phyloP scores from a whole-genome alignment of 2,797 vertebrate genomes.

The Tachyglossus aculeatus region DNA sequence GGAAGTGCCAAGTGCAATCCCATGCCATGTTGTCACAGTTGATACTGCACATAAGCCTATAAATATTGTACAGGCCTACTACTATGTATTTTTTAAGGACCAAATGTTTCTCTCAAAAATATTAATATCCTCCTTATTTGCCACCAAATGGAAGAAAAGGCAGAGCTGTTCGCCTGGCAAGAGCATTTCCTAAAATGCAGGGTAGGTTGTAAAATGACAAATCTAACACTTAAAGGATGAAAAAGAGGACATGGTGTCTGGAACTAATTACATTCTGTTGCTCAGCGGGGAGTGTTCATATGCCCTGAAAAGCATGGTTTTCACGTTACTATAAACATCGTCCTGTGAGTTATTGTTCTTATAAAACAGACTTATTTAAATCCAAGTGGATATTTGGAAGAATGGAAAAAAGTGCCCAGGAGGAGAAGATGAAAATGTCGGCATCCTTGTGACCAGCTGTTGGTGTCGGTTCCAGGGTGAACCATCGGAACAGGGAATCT shows the following conservation, averaged over 20 bases:
- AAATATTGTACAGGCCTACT: not conserved
- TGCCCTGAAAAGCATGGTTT: not conserved
- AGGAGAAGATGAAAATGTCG: not conserved
- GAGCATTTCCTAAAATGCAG: not conserved
- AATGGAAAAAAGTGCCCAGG: not conserved
- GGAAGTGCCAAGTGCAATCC: not conserved
- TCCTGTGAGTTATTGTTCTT: conserved; percentile 14
- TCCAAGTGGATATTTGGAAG: not conserved
- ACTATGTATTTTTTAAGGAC: not conserved
- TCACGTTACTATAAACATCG: conserved; percentile 10
- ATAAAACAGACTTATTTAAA: not conserved
- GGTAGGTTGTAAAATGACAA: conserved; percentile 4
- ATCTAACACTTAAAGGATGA: not conserved
- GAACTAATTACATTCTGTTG: conserved; percentile 1
- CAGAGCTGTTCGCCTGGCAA: not conserved
- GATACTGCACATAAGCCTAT: not conserved
- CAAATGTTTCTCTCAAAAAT: too few relatives aligned
- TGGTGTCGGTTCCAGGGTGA: not conserved
- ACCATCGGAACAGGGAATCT: not conserved
- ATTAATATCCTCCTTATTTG: conserved; percentile 8
- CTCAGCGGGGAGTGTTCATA: not conserved
- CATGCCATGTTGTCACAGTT: not conserved
- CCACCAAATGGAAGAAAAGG: not conserved
- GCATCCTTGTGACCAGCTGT: not conserved
- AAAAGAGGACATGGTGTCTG: not conserved